Evolutionary conservation across 2,797 vertebrate species (phyloP).

Genomic region (Rhynchonycteris naso): DNA sequence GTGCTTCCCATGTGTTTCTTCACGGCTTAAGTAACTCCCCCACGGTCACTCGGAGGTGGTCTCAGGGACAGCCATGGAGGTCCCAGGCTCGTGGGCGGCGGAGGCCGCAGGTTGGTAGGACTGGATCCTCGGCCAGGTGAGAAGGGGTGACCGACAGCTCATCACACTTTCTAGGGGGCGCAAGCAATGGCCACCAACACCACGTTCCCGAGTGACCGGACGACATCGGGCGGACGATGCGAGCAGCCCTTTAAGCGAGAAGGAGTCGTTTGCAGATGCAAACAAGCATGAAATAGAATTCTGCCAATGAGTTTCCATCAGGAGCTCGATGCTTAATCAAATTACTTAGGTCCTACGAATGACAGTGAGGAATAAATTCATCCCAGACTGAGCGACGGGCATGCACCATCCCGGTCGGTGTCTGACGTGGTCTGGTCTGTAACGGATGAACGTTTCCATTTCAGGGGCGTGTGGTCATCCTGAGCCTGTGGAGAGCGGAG

Average conservation of each 20-base stretch:
- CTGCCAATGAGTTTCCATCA: conserved; percentile 85
- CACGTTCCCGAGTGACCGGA: conserved; percentile 58
- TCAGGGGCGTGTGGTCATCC: conserved; percentile 44
- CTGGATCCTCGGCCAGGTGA: not conserved
- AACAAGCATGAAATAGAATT: conserved; percentile 86
- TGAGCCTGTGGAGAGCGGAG: not conserved
- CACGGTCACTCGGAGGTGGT: not conserved
- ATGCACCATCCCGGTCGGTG: conserved; percentile 63
- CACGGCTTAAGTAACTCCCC: not conserved
- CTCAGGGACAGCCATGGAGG: not conserved
- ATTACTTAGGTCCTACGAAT: conserved; percentile 77
- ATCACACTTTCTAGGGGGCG: not conserved
- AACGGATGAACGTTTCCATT: conserved; percentile 52
- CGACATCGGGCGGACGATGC: conserved; percentile 63
- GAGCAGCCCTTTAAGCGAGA: conserved; percentile 72
- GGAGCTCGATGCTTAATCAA: conserved; percentile 84
- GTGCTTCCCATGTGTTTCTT: not conserved
- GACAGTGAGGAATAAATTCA: conserved; percentile 82
- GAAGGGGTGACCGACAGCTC: conserved; percentile 38
- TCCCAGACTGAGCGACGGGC: conserved; percentile 71
- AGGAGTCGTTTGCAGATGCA: conserved; percentile 82
- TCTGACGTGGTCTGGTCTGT: conserved; percentile 67
- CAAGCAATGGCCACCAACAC: conserved; percentile 60
- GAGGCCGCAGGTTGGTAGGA: not conserved
- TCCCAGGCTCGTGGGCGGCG: not conserved